Evolutionary conservation across 2,113 vertebrate genomes (phyloP).

Genomic region (Rhabdornis inornatus): DNA sequence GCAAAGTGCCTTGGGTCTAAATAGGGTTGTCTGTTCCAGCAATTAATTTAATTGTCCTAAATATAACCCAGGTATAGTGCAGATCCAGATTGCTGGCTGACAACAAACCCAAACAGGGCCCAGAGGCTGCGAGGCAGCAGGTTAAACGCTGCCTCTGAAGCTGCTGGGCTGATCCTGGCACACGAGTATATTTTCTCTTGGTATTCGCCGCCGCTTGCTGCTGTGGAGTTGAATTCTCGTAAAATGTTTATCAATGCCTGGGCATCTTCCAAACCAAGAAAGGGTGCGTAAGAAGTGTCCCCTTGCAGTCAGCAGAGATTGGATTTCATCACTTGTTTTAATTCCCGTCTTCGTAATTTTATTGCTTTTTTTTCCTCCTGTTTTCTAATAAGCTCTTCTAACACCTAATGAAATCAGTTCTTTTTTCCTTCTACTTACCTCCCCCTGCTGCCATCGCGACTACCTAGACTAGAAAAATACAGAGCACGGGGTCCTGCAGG

Average conservation of each 20-base stretch:
- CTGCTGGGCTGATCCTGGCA: constrained; percentile 13
- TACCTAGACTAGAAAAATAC: constrained; percentile 61
- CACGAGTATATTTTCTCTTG: neutral
- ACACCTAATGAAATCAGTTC: constrained; percentile 47
- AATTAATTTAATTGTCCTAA: constrained; percentile 63
- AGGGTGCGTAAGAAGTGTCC: constrained; percentile 12
- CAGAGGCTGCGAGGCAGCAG: constrained; percentile 15
- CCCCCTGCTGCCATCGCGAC: constrained; percentile 48
- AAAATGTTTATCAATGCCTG: constrained; percentile 56
- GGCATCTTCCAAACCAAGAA: constrained; percentile 51
- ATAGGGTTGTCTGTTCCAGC: constrained; percentile 41
- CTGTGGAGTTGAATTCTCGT: constrained; percentile 3
- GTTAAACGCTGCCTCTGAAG: constrained; percentile 6
- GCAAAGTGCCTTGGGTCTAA: constrained; percentile 17
- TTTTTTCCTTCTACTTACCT: constrained; percentile 64
- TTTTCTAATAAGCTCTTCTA: constrained; percentile 52
- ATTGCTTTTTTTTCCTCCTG: neutral
- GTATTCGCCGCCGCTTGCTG: neutral
- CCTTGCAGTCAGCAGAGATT: constrained; percentile 17
- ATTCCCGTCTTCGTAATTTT: constrained; percentile 21
- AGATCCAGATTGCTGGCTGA: constrained; percentile 21
- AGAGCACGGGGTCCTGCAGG: constrained; percentile 28
- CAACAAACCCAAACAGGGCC: constrained; percentile 52
- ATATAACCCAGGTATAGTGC: constrained; percentile 35
- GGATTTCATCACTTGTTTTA: constrained; percentile 42